Conservation (phyloP, 2,797 vertebrate genomes). For the Sebastes vulpes region DNA sequence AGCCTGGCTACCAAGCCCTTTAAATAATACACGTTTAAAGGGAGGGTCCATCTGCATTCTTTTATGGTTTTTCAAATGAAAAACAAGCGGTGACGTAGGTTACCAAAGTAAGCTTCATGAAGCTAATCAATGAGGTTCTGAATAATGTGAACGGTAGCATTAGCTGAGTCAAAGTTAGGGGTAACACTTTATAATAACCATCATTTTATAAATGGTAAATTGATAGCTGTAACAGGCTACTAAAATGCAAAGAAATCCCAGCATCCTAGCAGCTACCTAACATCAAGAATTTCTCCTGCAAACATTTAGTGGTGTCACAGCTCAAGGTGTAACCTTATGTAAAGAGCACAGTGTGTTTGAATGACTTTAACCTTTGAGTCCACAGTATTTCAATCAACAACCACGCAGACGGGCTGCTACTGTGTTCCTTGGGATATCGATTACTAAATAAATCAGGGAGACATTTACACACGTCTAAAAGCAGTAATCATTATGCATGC, state of each 20-base stretch:
- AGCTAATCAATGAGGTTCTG: too few relatives aligned
- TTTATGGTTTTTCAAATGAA: too few relatives aligned
- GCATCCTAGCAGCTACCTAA: background rate
- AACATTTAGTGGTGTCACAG: constrained; percentile 17
- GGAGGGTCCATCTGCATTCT: too few relatives aligned
- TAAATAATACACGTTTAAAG: too few relatives aligned
- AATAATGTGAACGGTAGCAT: too few relatives aligned
- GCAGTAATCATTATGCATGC: background rate
- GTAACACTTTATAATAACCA: too few relatives aligned
- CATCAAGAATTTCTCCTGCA: constrained; percentile 8
- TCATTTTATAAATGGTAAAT: too few relatives aligned
- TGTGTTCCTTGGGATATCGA: constrained; percentile 11
- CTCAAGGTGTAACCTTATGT: background rate
- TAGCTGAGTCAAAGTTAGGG: too few relatives aligned
- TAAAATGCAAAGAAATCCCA: constrained; percentile 10
- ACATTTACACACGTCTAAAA: constrained; percentile 35
- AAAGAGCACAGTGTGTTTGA: constrained; percentile 16
- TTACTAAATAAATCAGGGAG: constrained; percentile 49
- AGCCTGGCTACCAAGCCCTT: background rate
- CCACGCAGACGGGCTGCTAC: background rate
- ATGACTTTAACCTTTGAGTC: constrained; percentile 24
- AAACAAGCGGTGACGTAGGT: background rate
- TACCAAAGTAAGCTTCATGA: too few relatives aligned
- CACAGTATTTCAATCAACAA: constrained; percentile 23
- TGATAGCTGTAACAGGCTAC: background rate